Evolutionary conservation across 2,113 vertebrate species (phyloP), one percentile per base, ranked within the genome.

Genomic region (Echinops telfairi): DNA sequence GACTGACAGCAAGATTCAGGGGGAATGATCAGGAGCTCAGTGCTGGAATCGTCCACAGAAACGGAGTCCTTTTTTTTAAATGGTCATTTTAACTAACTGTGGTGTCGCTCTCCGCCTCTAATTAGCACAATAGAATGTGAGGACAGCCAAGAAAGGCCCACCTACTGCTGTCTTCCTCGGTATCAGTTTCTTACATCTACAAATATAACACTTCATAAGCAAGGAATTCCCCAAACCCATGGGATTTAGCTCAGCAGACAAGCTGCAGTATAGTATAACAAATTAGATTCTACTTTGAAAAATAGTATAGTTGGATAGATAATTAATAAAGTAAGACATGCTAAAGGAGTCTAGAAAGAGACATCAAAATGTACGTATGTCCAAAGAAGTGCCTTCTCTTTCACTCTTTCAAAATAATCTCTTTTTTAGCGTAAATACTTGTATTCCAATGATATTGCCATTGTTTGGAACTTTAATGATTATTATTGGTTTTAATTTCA

Each of bases 21-120:
- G 53, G 0, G 23, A 7, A 83, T n/a, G 23, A 81, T 86, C 23
- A 70, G 27, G 66, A 60, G 12, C 25, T 40, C 36, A 19, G 3
- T 16, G 60, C 25, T 86, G 57, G 38, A 60, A 36, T 19, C 90
- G 47, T 80, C 71, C 78, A 93, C 33, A 86, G 71, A 77, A 83
- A 25, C 23, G 66, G n/a, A 91, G 64, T 73, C 47, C 40, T 14
- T 60, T 70, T 4, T 87, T 94, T 73, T 68, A 33, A 94, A 94
- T 57, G 19, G 20, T 2, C 87, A 19, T 2, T 81, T 78, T 43
- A 80, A 40, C 36, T 89, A 78, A 78, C 58, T 23, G 19, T 36
- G n/a, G 17, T 70, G 38, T 36, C 66, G 73, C 73, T 88, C 20
- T 38, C 27, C 38, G 88, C 1, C 11, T 23, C 4, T 47, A 27